phyloP scores from a whole-genome alignment of 2,888 invertebrate genomes.

The Nephrotoma appendiculata region DNA sequence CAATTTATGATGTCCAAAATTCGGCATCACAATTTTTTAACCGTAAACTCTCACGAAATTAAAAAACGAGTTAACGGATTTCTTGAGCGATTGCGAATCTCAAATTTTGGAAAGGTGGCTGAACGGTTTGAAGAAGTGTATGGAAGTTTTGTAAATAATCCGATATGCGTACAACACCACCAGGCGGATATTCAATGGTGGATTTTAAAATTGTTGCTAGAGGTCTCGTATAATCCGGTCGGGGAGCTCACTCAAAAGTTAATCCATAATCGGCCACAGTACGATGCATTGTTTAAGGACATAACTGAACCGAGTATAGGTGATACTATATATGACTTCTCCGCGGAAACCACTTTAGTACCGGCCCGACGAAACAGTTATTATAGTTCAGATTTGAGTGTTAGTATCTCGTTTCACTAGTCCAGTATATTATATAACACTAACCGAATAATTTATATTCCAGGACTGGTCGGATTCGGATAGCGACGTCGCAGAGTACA shows the following conservation, averaged over 20 bases:
- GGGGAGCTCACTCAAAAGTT: constrained; percentile 16
- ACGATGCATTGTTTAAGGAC: not conserved
- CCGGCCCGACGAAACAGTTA: not conserved
- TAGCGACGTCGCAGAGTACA: not conserved
- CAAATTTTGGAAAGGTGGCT: constrained; percentile 34
- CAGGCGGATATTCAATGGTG: constrained; percentile 34
- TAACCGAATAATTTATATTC: not conserved
- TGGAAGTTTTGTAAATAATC: constrained; percentile 20
- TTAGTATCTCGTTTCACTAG: not conserved
- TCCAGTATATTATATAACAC: not conserved
- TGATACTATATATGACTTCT: not conserved
- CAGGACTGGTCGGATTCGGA: not conserved
- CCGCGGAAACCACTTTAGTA: not conserved
- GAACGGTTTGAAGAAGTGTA: constrained; percentile 29
- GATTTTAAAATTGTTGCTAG: constrained; percentile 33
- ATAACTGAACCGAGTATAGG: not conserved
- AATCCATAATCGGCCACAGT: constrained; percentile 25
- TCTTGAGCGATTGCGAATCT: constrained; percentile 32
- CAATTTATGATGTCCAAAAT: constrained; percentile 31
- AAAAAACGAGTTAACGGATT: constrained; percentile 32
- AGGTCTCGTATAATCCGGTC: constrained; percentile 28
- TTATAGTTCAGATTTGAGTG: not conserved
- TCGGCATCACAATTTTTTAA: constrained; percentile 32
- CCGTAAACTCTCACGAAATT: constrained; percentile 33
- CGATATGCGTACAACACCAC: constrained; percentile 21